Evolutionary conservation across 2,113 vertebrate species (phyloP), one percentile per base, ranked within the genome.

Genomic region (Pristiophorus japonicus): DNA sequence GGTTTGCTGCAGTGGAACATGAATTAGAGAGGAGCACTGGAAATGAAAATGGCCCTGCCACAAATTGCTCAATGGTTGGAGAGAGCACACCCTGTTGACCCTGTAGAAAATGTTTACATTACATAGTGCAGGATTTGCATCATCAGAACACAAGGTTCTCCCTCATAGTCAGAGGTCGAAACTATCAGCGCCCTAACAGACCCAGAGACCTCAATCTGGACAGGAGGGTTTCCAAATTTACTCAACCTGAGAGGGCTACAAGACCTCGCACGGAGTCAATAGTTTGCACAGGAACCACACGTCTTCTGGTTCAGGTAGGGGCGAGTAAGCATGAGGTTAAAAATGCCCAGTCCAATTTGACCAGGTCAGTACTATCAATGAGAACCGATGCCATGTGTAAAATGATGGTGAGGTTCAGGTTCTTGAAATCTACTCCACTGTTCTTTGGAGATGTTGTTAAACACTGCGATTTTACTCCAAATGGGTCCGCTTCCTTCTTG

Each of bases 31-130:
- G 91, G 59, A 0, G 5, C 12, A 34, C 34, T 38, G 88, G 59
- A 27, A 27, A 94, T 94, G 65, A 45, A 94, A 94, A 47, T n/a
- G 65, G 47, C 27, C 24, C 92, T 67, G 62, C 88, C 88, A 91
- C 38, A 94, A 94, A 94, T 73, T 94, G 93, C 93, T 94, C 93
- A 73, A 51, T 51, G 66, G 66, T 66, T 47, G 93, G 93, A 47
- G 66, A 94, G 65, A 94, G 66, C 88, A 92, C 24, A 70, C 93
- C 66, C 65, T 70, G 65, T 94, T 94, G 20, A 70, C 34, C 93
- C 93, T 94, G 93, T 94, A 94, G 66, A 94, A 94, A 94, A 70
- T 67, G 66, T 70, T 67, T 94, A 47, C 90, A 63, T 93, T 93
- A 93, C 93, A 67, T 94, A 94, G 93, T 94, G 93, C 93, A 94